Conservation (phyloP, 2,113 vertebrate species). For the Chlorodrepanis virens region DNA sequence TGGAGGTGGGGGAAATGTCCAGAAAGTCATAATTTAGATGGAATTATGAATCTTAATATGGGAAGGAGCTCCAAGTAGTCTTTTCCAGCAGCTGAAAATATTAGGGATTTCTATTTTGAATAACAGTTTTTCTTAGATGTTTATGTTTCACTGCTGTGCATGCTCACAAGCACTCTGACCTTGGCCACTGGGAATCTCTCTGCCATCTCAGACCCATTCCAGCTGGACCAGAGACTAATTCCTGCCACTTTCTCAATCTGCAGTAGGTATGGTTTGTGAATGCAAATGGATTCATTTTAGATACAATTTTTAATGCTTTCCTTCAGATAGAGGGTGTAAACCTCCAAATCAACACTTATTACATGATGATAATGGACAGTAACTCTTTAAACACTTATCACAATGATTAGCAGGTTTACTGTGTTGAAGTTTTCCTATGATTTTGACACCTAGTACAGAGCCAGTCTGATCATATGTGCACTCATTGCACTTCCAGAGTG, state of each 20-base stretch:
- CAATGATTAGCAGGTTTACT: neutral
- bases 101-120: neutral
- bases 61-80: neutral
- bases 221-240: neutral
- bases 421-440: neutral
- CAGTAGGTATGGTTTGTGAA: neutral
- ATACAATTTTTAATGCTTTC: neutral
- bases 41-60: neutral
- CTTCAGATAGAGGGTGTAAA: neutral
- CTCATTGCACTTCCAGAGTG: neutral
- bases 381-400: neutral
- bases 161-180: neutral
- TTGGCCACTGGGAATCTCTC: rapidly evolving
- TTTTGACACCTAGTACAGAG: neutral
- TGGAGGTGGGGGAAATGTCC: neutral
- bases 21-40: neutral
- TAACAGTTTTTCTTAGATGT: neutral
- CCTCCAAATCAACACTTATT: neutral
- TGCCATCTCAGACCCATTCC: neutral
- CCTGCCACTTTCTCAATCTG: neutral
- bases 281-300: neutral
- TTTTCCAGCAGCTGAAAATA: neutral
- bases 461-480: neutral
- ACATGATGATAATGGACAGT: neutral
- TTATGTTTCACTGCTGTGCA: neutral